Percentiles rank a stretch among this genome's conserved stretches.
Conservation (phyloP, 2,888 invertebrate species). For the Yponomeuta cagnagella region DNA sequence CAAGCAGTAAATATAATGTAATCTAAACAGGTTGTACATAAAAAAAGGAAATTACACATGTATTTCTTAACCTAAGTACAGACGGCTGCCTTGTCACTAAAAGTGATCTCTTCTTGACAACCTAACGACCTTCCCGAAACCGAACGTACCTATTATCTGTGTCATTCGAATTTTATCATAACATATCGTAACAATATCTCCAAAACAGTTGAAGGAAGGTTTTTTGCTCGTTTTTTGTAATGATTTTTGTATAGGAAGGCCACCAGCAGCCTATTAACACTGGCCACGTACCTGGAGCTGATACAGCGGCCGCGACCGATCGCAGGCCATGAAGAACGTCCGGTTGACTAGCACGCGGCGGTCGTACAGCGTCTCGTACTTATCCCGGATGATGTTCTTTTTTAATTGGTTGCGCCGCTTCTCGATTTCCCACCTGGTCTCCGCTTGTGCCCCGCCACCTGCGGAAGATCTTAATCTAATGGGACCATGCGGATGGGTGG, state of each 20-base stretch:
- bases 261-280: not conserved
- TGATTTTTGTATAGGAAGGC: not conserved
- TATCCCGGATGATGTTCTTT: conserved; percentile 52
- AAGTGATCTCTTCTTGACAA: too few species aligned
- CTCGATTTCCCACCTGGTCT: conserved; percentile 49
- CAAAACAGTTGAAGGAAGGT: not conserved
- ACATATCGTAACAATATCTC: not conserved
- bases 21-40: too few species aligned
- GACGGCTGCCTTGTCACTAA: too few species aligned
- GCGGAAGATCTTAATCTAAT: conserved; percentile 8
- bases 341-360: conserved; percentile 52
- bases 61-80: too few species aligned
- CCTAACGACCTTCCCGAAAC: too few species aligned
- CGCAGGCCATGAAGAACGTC: conserved; percentile 59
- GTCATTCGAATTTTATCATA: too few species aligned
- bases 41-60: too few species aligned
- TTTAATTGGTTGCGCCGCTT: conserved; percentile 46
- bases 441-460: conserved; percentile 39
- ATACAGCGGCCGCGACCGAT: conserved; percentile 53
- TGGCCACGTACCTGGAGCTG: conserved; percentile 38
- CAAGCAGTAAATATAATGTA: too few species aligned
- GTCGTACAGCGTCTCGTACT: conserved; percentile 54
- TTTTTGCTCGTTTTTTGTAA: not conserved
- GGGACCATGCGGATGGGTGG: too few species aligned
- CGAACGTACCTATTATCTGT: too few species aligned